Conservation (phyloP, 2,888 invertebrate species). For the Thereva unica region DNA sequence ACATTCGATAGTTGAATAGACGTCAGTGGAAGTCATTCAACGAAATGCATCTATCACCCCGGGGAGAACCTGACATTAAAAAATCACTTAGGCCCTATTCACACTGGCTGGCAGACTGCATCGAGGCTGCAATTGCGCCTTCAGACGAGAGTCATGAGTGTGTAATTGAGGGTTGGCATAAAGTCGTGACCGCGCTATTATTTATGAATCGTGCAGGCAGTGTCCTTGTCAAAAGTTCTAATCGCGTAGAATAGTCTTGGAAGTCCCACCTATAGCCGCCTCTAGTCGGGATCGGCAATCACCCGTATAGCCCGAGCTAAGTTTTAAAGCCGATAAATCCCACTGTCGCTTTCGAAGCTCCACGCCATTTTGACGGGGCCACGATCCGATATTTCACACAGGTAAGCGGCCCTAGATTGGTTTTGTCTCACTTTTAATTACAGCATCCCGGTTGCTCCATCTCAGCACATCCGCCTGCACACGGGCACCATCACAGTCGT, state of each 20-base stretch:
- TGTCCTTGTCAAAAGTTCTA: constrained; percentile 40
- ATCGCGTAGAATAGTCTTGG: constrained; percentile 16
- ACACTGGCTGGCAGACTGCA: constrained; percentile 28
- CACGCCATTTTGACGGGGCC: constrained; percentile 28
- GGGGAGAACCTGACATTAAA: constrained; percentile 29
- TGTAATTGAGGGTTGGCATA: constrained; percentile 39
- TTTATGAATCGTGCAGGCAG: constrained; percentile 37
- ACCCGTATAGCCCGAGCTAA: constrained; percentile 13
- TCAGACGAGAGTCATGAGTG: constrained; percentile 32
- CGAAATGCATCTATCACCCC: constrained; percentile 32
- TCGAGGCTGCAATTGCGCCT: constrained; percentile 17
- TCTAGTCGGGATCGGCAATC: constrained; percentile 19
- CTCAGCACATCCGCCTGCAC: constrained; percentile 21
- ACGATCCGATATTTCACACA: constrained; percentile 18
- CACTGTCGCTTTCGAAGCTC: constrained; percentile 24
- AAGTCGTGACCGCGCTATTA: constrained; percentile 38
- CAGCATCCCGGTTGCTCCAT: constrained; percentile 24
- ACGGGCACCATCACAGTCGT: not conserved
- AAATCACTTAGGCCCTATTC: constrained; percentile 35
- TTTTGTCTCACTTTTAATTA: constrained; percentile 25
- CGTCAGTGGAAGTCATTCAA: constrained; percentile 23
- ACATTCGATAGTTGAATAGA: constrained; percentile 10
- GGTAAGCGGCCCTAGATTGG: constrained; percentile 13
- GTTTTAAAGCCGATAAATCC: not conserved
- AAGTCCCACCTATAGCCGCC: constrained; percentile 8